Percentiles rank a stretch among this genome's conserved stretches.
Evolutionary conservation across 2,888 invertebrate species (phyloP).

Genomic region (Myathropa florea): DNA sequence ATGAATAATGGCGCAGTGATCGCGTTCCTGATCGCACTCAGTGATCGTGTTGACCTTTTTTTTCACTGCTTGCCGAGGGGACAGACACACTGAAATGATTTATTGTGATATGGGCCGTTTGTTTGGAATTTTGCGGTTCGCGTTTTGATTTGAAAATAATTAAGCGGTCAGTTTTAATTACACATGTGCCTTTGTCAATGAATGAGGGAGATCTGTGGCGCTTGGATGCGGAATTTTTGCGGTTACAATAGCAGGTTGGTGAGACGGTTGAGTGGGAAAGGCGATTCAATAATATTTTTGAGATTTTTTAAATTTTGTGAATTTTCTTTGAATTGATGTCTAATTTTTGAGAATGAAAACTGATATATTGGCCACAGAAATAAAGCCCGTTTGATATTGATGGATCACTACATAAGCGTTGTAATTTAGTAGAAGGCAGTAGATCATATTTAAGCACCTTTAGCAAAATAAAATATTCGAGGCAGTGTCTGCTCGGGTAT

Average conservation of each 20-base stretch:
- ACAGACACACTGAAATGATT: conserved; percentile 36
- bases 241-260: background rate
- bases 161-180: conserved; percentile 45
- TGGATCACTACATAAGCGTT: too few relatives aligned
- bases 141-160: conserved; percentile 46
- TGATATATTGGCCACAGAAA: too few relatives aligned
- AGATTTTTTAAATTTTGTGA: too few relatives aligned
- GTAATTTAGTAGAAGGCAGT: too few relatives aligned
- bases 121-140: conserved; percentile 37
- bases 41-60: conserved; percentile 50
- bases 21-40: conserved; percentile 40
- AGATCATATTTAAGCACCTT: too few relatives aligned
- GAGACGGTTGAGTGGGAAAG: too few relatives aligned
- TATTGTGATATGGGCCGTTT: conserved; percentile 41
- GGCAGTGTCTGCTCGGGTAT: too few relatives aligned
- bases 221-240: background rate
- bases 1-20: conserved; percentile 58
- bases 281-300: too few relatives aligned
- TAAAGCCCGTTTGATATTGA: too few relatives aligned
- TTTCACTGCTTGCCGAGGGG: background rate
- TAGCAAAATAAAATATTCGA: too few relatives aligned
- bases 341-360: too few relatives aligned
- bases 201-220: background rate
- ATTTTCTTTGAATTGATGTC: too few relatives aligned
- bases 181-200: background rate